Conservation (phyloP, 1,140 invertebrate genomes). For the Spodoptera frugiperda region DNA sequence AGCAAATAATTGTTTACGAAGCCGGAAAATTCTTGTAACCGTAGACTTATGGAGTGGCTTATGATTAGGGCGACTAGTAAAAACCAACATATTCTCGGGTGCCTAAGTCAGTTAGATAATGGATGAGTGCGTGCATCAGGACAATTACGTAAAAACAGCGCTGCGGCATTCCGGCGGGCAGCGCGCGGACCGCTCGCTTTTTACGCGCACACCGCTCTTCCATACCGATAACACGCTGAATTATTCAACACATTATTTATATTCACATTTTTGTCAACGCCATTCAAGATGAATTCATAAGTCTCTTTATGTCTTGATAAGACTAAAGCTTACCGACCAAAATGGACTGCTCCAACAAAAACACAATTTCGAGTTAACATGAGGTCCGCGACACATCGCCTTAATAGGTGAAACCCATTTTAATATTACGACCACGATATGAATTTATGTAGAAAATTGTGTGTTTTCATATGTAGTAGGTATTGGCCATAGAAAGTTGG, state of each 20-base stretch:
- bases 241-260: constrained; percentile 85
- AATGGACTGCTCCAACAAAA: constrained; percentile 69
- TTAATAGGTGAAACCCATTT: constrained; percentile 52
- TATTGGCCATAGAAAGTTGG: constrained; percentile 38
- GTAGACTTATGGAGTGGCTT: constrained; percentile 39
- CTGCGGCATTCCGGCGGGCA: constrained; percentile 77
- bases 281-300: constrained; percentile 83
- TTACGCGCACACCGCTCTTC: constrained; percentile 73
- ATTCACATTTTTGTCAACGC: constrained; percentile 85
- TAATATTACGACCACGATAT: constrained; percentile 49
- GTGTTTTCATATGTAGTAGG: constrained; percentile 28
- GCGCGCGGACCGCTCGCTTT: constrained; percentile 66
- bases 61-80: constrained; percentile 39
- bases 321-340: constrained; percentile 82
- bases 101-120: constrained; percentile 83
- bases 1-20: background rate
- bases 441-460: constrained; percentile 39
- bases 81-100: constrained; percentile 43
- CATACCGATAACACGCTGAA: constrained; percentile 85
- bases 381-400: constrained; percentile 48
- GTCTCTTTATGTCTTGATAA: constrained; percentile 85
- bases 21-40: background rate
- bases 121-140: constrained; percentile 80
- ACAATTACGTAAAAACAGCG: constrained; percentile 85
- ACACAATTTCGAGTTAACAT: constrained; percentile 48